A percentile compares a stretch with the other conserved stretches of the same genome.
These are phyloP conservation scores for Ptychadena robeensis DNA, from an alignment of 2,797 vertebrate genomes.

Conservation along the genomic window DNA sequence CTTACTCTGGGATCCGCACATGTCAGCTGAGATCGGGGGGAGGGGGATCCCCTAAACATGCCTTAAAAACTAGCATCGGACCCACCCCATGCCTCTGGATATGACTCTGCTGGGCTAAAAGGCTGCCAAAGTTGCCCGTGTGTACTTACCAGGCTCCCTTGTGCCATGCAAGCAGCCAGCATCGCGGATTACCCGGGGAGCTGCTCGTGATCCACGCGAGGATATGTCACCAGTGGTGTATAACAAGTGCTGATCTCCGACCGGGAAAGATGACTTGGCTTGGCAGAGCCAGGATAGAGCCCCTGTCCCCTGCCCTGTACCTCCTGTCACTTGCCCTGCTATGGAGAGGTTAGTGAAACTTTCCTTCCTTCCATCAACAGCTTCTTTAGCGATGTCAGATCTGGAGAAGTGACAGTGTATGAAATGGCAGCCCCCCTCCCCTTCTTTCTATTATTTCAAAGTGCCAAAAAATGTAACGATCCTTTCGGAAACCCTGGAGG, in stretches of 20 bases:
- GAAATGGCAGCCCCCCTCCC: conserved; percentile 9
- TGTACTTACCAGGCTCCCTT: background rate
- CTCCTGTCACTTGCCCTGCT: conserved; percentile 67
- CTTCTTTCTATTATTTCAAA: conserved; percentile 4
- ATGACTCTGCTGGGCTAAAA: conserved; percentile 1
- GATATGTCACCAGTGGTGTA: conserved; percentile 54
- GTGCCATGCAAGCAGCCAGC: conserved; percentile 30
- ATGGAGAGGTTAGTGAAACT: conserved; percentile 67
- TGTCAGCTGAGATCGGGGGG: background rate
- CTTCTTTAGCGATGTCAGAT: conserved; percentile 37
- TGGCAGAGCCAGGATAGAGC: conserved; percentile 66
- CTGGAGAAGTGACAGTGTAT: conserved; percentile 35
- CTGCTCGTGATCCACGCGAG: background rate
- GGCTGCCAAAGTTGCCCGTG: conserved; percentile 6
- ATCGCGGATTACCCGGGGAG: conserved; percentile 43
- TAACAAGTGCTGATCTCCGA: conserved; percentile 14
- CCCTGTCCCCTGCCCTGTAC: conserved; percentile 64
- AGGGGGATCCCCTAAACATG: background rate
- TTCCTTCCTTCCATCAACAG: background rate
- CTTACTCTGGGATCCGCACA: conserved; percentile 5
- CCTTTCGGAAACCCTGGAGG: conserved; percentile 8
- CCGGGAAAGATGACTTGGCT: conserved; percentile 66
- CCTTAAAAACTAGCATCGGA: conserved; percentile 2
- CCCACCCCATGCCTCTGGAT: conserved; percentile 8
- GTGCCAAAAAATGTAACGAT: conserved; percentile 11